Conservation (phyloP, 35 echinoderm and acorn worm genomes). For the Amphiura filiformis region DNA sequence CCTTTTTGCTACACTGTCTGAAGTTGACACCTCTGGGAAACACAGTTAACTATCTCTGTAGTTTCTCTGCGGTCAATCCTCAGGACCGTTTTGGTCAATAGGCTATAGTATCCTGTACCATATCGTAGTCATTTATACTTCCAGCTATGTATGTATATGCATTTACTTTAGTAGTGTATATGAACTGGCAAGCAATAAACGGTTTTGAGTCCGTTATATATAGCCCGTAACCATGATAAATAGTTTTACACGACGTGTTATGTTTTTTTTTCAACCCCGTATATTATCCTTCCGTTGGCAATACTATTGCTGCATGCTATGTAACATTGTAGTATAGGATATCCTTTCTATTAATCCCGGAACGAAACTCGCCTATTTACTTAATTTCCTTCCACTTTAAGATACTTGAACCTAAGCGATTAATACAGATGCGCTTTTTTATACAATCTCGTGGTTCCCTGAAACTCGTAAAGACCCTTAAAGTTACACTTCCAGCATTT, state of each 20-base stretch:
- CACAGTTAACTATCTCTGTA: background rate
- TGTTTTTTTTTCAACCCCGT: constrained; percentile 1
- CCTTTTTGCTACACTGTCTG: background rate
- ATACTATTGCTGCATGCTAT: constrained; percentile 2
- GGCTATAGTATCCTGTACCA: background rate
- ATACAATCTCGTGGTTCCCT: too few relatives aligned
- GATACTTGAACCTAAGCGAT: background rate
- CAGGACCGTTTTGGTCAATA: constrained; percentile 1
- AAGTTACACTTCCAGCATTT: background rate
- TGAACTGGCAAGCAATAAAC: background rate
- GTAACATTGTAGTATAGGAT: background rate
- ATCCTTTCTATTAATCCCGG: background rate
- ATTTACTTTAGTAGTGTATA: background rate
- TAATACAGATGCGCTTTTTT: background rate
- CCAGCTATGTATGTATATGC: background rate
- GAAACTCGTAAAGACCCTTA: background rate
- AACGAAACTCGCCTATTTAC: background rate
- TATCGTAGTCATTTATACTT: background rate
- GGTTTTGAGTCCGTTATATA: background rate
- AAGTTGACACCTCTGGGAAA: constrained; percentile 7
- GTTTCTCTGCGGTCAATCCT: background rate
- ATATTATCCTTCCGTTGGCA: background rate
- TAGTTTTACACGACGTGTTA: background rate
- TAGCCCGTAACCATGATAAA: background rate
- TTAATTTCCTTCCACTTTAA: background rate